A percentile compares a stretch with the other conserved stretches of the same genome.
phyloP scores from a whole-genome alignment of 2,888 invertebrate genomes.

The Lucinisca nassula region DNA sequence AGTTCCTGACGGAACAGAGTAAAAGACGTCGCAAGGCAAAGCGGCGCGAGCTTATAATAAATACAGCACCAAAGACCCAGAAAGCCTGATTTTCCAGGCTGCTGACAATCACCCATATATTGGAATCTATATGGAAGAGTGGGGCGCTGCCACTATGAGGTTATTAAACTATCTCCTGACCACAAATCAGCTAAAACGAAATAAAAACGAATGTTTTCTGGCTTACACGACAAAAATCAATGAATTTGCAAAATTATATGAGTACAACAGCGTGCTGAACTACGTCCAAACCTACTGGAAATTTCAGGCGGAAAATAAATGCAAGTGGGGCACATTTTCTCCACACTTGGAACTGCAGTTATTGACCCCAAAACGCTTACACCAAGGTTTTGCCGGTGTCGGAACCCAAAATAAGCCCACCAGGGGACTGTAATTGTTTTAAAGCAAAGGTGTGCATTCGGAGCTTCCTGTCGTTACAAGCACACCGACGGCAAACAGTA shows the following conservation, averaged over 20 bases:
- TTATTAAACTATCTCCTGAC: constrained; percentile 2
- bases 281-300: constrained; percentile 1
- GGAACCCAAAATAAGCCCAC: neutral
- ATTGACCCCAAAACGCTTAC: too few relatives aligned
- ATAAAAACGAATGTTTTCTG: constrained; percentile 37
- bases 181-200: neutral
- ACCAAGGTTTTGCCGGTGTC: too few relatives aligned
- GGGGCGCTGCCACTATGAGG: constrained; percentile 40
- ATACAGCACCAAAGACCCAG: neutral
- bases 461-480: neutral
- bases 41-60: neutral
- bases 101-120: constrained; percentile 30
- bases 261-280: constrained; percentile 44
- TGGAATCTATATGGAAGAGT: constrained; percentile 30
- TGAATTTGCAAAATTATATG: constrained; percentile 41
- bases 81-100: constrained; percentile 21
- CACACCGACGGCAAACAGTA: neutral
- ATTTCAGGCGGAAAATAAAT: constrained; percentile 35
- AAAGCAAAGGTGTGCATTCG: neutral
- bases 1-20: neutral
- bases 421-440: neutral
- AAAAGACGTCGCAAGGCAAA: neutral
- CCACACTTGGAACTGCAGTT: constrained; percentile 52
- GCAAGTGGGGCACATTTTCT: constrained; percentile 45
- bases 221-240: constrained; percentile 39